A percentile compares a stretch with the other conserved stretches of the same genome.
Evolutionary conservation across 2,888 invertebrate species (phyloP).

Genomic region (Sarcophaga caerulescens): DNA sequence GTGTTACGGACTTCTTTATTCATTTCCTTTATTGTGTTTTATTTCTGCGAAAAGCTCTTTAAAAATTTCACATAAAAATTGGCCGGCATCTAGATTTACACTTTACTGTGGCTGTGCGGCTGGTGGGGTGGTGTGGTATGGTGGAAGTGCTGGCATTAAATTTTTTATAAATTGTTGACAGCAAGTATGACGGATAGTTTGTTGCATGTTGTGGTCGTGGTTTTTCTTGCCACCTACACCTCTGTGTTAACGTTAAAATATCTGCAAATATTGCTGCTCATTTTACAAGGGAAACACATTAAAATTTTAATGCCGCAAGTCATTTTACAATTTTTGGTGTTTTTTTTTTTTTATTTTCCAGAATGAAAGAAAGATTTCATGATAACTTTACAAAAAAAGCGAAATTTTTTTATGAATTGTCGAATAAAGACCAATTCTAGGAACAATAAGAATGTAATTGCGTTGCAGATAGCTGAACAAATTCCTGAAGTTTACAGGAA

Average conservation of each 20-base stretch:
- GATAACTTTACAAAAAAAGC: no score
- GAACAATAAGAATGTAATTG: no score
- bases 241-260: neutral
- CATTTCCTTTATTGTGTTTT: neutral
- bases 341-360: neutral
- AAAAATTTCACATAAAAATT: slow-evolving; percentile 9
- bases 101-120: neutral
- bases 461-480: no score
- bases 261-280: neutral
- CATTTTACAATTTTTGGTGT: neutral
- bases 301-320: no score
- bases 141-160: neutral
- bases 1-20: neutral
- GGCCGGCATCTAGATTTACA: neutral
- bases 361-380: neutral
- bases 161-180: neutral
- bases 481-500: no score
- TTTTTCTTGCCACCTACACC: neutral
- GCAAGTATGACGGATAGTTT: neutral
- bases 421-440: no score
- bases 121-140: no score
- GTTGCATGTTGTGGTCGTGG: slow-evolving; percentile 4
- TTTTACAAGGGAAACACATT: no score
- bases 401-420: no score
- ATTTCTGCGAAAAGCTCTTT: slow-evolving; percentile 1